These are phyloP conservation scores for Gryllus longicercus DNA, from an alignment of 2,888 invertebrate genomes.

Conservation along the genomic window DNA sequence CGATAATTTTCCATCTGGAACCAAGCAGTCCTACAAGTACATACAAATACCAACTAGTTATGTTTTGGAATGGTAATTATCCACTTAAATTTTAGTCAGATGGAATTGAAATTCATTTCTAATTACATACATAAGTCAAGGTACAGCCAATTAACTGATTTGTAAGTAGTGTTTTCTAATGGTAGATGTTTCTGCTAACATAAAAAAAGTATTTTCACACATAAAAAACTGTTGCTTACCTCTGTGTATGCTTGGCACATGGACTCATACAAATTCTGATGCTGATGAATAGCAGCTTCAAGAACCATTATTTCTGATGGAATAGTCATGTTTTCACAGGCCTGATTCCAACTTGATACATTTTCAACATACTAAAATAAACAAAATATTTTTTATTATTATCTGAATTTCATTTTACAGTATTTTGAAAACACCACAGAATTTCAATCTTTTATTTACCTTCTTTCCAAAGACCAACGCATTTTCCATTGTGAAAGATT, in stretches of 20 bases:
- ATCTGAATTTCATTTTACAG: too few species aligned
- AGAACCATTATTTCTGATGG: constrained; percentile 77
- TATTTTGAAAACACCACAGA: background rate
- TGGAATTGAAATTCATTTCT: background rate
- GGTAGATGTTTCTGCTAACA: background rate
- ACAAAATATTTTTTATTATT: constrained; percentile 19
- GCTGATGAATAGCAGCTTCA: constrained; percentile 88
- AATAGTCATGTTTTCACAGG: constrained; percentile 67
- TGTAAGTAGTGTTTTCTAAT: constrained; percentile 19
- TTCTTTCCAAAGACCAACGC: background rate
- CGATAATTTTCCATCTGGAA: constrained; percentile 39
- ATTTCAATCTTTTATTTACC: too few species aligned
- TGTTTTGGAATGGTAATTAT: constrained; percentile 20
- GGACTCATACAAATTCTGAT: constrained; percentile 90
- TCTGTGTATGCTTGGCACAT: constrained; percentile 95
- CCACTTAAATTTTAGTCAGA: background rate
- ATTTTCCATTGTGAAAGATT: background rate
- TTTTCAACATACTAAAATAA: constrained; percentile 77
- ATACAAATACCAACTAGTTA: constrained; percentile 35
- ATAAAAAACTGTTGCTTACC: constrained; percentile 53
- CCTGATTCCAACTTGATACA: constrained; percentile 88
- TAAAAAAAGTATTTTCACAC: constrained; percentile 19
- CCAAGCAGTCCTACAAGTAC: constrained; percentile 38
- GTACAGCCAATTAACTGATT: constrained; percentile 11
- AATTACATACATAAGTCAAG: constrained; percentile 23